Evolutionary conservation across 2,888 invertebrate species (phyloP).

Genomic region (Drosophila silvestris): DNA sequence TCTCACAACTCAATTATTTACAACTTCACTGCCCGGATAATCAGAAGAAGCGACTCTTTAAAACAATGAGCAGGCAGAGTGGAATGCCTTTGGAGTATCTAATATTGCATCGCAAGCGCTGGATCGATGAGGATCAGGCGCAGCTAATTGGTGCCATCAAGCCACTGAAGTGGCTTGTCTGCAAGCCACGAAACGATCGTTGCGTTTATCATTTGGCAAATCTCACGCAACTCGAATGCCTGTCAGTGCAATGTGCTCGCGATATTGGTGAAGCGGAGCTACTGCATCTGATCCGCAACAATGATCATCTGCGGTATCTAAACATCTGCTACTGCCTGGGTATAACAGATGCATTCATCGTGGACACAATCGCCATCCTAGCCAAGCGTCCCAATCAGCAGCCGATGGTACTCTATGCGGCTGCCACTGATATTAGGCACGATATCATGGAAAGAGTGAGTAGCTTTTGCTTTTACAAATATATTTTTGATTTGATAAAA

Average conservation of each 20-base stretch:
- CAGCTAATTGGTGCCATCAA: conserved; percentile 52
- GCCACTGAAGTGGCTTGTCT: conserved; percentile 59
- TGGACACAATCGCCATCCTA: conserved; percentile 50
- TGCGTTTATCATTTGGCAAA: conserved; percentile 53
- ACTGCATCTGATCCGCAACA: conserved; percentile 50
- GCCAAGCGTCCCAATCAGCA: conserved; percentile 40
- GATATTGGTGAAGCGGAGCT: conserved; percentile 62
- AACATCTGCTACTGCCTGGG: conserved; percentile 68
- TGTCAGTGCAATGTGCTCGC: conserved; percentile 63
- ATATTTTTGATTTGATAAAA: not conserved
- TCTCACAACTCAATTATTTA: conserved; percentile 54
- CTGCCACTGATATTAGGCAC: conserved; percentile 68
- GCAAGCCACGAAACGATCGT: conserved; percentile 62
- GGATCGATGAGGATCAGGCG: conserved; percentile 67
- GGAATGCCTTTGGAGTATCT: conserved; percentile 52
- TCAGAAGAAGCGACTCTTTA: conserved; percentile 56
- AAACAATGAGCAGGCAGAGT: conserved; percentile 43
- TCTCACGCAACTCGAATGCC: conserved; percentile 56
- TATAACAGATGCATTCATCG: conserved; percentile 60
- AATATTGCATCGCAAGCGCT: conserved; percentile 65
- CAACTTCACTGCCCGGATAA: conserved; percentile 64
- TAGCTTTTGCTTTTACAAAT: not conserved
- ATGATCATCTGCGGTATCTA: conserved; percentile 59
- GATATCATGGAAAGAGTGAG: conserved; percentile 67
- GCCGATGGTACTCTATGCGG: conserved; percentile 60